Evolutionary conservation across 2,888 invertebrate genomes (phyloP), one percentile per base, ranked within the genome.

Genomic region (Hypsopygia costalis): DNA sequence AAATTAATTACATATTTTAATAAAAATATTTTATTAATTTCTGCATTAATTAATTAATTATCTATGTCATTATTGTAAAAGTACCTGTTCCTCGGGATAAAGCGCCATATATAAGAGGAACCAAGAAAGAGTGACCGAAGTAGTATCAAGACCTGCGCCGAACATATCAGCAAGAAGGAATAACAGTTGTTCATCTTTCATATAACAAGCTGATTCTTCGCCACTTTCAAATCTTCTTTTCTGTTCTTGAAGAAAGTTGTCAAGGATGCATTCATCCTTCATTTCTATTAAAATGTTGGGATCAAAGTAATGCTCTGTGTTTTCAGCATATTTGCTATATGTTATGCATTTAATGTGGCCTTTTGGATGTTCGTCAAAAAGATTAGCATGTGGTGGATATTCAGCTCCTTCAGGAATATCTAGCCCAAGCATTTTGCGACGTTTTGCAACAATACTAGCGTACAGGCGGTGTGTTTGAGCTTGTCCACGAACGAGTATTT

Each of bases 91-190:
- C 0, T 91, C 82, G 1, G 91, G 92, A 74, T 94, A 73, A 29
- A 91, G 79, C 0, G 95, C 94, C 90, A 97, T 91, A 52, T 92
- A 95, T 10, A 97, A 81, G 9, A 97, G 72, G 58, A 94, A 93
- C 97, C 97, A 97, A 21, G 94, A 90, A 21, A 97, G 64, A 0
- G 96, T 95, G 0, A 94, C 92, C 41, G 95, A 78, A 0, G 95
- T 94, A 0, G 97, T 97, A 58, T 97, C 97, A 36, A 95, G 90
- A 3, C 96, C 95, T 8, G 97, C 97, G 0, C 96, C 96, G 63
- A 95, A 95, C 63, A 97, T 85, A 74, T 97, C 97, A 1, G 94
- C 94, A 44, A 96, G 68, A 20, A 96, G 82, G 69, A 93, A 94
- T 52, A 92, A 79, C 62, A 95, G 81, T 65, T 97, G 96, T 39